Evolutionary conservation across 37 sponge, comb jelly and placozoan genomes (phyloP), one percentile per base, ranked within the genome.

Genomic region (Hormiphora californensis): DNA sequence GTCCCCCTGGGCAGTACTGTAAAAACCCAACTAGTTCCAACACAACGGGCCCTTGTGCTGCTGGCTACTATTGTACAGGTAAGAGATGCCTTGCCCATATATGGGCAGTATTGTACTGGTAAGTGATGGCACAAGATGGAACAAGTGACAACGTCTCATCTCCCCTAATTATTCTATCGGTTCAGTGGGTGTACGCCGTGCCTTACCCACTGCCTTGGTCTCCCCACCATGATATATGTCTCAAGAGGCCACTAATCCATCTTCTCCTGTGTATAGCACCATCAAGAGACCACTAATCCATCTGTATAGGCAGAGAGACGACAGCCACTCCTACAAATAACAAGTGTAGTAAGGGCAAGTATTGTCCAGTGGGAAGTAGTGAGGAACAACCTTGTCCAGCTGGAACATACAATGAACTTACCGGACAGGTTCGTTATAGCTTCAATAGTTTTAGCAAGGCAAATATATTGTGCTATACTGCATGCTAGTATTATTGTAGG

Each of bases 1-100:
- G 89, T 25, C 85, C 85, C 3, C 86, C 89, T 53, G 89, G 89
- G 40, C 9, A 86, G 86, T 88, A 86, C 46, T 88, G 89, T 54
- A 11, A 54, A 4, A n/a, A 12, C 12, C 7, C n/a, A 8, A 37
- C 57, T 1, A 54, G 36, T 32, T 54, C 61, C 1, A 32, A 55
- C 15, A 28, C 89, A 2, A 39, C 85, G 3, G 89, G 89, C 5
- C 11, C 54, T 27, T 88, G 89, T 41, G 30, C 85, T 25, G 86
- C 43, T 12, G 89, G 89, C 5, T 88, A 54, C 63, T 88, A 87
- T 28, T 88, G 89, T 87, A 33, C 23, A 2, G 55, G 41, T 31
- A 39, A 46, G 62, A 33, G n/a, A n/a, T n/a, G n/a, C n/a, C n/a
- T n/a, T n/a, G 33, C 21, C 32, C 85, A 37, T 85, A 22, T 12